Percentiles rank a stretch among this genome's conserved stretches.
These are phyloP conservation scores for Lipophrys pholis DNA, from an alignment of 2,113 vertebrate genomes.

Conservation along the genomic window DNA sequence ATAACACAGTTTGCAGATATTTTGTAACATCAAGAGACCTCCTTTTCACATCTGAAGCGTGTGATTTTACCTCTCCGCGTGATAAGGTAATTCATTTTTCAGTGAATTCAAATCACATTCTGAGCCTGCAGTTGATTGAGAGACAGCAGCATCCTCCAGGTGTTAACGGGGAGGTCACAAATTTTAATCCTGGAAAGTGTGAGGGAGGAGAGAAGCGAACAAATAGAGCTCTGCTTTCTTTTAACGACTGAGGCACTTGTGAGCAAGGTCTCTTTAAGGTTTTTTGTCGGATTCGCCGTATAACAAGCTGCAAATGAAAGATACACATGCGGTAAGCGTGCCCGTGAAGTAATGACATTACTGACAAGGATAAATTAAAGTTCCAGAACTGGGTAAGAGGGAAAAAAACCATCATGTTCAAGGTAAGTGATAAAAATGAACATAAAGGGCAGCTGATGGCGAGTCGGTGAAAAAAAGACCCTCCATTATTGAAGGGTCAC, in stretches of 20 bases:
- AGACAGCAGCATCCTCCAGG: constrained; percentile 12
- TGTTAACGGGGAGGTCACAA: constrained; percentile 37
- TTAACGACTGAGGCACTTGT: constrained; percentile 13
- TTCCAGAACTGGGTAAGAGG: not conserved
- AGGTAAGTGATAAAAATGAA: not conserved
- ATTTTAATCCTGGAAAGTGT: constrained; percentile 28
- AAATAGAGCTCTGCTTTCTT: constrained; percentile 24
- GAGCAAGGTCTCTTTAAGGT: constrained; percentile 24
- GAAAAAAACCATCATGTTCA: not conserved
- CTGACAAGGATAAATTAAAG: not conserved
- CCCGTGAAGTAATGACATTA: not conserved
- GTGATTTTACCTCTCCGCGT: constrained; percentile 25
- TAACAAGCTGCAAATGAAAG: constrained; percentile 7
- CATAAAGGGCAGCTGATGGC: not conserved
- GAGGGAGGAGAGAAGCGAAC: not conserved
- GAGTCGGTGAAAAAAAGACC: not conserved
- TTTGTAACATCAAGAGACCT: constrained; percentile 38
- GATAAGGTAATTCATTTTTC: constrained; percentile 40
- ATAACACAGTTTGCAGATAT: constrained; percentile 48
- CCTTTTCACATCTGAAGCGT: constrained; percentile 29
- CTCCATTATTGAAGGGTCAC: not conserved
- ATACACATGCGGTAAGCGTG: not conserved
- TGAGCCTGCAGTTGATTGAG: constrained; percentile 17
- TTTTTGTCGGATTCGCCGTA: constrained; percentile 13
- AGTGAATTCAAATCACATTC: constrained; percentile 30